Evolutionary conservation across 2,113 vertebrate genomes (phyloP), one percentile per base, ranked within the genome.

Genomic region (Vombatus ursinus): DNA sequence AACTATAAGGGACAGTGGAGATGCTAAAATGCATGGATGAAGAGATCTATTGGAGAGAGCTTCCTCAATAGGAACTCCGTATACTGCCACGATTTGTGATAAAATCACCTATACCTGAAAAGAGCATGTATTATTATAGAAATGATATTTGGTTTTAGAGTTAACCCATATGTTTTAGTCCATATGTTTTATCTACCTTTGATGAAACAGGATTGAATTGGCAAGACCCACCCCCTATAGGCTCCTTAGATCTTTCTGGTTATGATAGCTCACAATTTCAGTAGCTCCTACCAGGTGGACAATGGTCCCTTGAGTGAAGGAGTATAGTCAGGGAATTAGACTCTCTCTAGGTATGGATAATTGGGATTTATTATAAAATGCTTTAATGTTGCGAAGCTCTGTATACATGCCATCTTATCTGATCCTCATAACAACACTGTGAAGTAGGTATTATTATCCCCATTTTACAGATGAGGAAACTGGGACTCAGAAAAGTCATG

Each of bases 401-500:
- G 12, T n/a, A 77, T 5, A n/a, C 16, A 19, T 77, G 6, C 4
- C 14, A n/a, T 68, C 61, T 68, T 68, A 68, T 77, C 37, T n/a
- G 68, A 77, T n/a, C 37, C 37, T 77, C 37, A 77, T n/a, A 19
- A 77, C 37, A 77, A 7, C 37, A 19, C 68, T n/a, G 16, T 19
- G 37, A 77, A 77, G 68, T n/a, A 77, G 68, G 68, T 19, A 22
- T 77, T 61, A 68, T 37, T n/a, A 77, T 22, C 16, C 5, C 25
- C 37, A 77, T 77, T 77, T 77, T 77, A 84, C 26, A 11, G 8
- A 31, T 52, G 22, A 90, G 50, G n/a, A 68, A 90, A 95, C 31
- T 50, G 52, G 95, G 52, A 57, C 61, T 91, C 68, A 49, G 25
- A 93, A 91, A 95, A 92, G 8, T n/a, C 68, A 77, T n/a, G 16